Base-by-base conservation (phyloP, 1,140 invertebrate genomes). In the Drosophila lini region DNA sequence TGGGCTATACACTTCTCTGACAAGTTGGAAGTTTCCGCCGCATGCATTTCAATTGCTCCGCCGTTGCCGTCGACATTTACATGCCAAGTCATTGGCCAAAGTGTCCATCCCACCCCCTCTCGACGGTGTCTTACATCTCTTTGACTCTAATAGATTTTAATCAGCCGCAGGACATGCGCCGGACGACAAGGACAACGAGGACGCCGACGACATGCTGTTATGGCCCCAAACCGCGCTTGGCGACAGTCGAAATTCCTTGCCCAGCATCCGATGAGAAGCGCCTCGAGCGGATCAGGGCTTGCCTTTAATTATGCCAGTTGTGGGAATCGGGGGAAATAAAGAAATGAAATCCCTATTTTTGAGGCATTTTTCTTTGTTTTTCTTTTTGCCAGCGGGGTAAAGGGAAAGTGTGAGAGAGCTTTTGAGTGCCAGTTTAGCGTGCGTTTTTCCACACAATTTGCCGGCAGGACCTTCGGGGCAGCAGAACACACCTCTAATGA, bases 121-220 rank as follows among this genome's bases (percentile, higher is more conserved):
- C 16, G 44, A 42, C 64, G 65, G 70, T 86, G 85, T 84, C 84
- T 89, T 84, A 89, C 77, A 84, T 84, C 84, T 89, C 84, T 89
- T 89, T 89, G 84, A 89, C 80, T 89, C 81, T 89, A 89, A 91
- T 91, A 91, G 89, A 91, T 91, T 91, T 91, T 91, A 91, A 91
- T 91, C 89, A 91, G 89, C 89, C 89, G 62, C 89, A 81, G 89
- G 89, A 81, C 69, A 91, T 83, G 36, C 80, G 70, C 63, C 75
- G 78, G 78, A 78, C 78, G 59, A 62, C 74, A 73, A 58, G 36
- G 67, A 84, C 68, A 75, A 69, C 60, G 48, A 59, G 53, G 34
- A 63, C 59, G 78, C 74, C 68, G 64, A 74, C 71, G 55, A 74
- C 83, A 82, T 82, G 83, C 84, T 83, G 84, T 88, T 82, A 78